phyloP scores from a whole-genome alignment of 2,888 invertebrate species.

The Allygus modestus region DNA sequence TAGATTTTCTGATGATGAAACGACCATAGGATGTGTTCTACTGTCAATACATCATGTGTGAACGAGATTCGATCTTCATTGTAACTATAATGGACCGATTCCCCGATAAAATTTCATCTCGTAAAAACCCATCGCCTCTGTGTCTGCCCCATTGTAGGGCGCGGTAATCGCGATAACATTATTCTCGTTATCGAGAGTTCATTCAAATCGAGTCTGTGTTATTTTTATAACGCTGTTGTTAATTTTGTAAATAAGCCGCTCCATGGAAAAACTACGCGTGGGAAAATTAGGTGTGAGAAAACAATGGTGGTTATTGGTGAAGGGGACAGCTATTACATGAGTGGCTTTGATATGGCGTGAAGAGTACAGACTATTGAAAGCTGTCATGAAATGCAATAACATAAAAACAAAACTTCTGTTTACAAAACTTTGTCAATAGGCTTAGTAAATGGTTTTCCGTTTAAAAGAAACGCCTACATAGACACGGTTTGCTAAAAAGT shows the following conservation, averaged over 20 bases:
- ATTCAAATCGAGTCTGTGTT: constrained; percentile 8
- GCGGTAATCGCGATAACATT: constrained; percentile 25
- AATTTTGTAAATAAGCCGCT: constrained; percentile 21
- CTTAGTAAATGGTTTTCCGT: too few species aligned
- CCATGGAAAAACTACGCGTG: constrained; percentile 2
- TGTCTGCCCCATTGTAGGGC: background rate
- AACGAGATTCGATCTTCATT: constrained; percentile 2
- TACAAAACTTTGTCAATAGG: too few species aligned
- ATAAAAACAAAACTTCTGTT: too few species aligned
- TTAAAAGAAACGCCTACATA: too few species aligned
- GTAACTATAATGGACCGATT: constrained; percentile 26
- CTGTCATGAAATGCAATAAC: too few species aligned
- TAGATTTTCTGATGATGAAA: too few species aligned
- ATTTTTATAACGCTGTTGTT: constrained; percentile 25
- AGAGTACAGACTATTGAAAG: too few species aligned
- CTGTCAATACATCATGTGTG: background rate
- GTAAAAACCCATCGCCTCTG: constrained; percentile 20
- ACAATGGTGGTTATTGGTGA: background rate
- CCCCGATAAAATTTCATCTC: constrained; percentile 25
- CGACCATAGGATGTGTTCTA: background rate
- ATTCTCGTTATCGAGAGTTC: constrained; percentile 23
- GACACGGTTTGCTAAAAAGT: too few species aligned
- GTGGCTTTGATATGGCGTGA: too few species aligned
- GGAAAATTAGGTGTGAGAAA: background rate
- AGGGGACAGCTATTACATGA: too few species aligned